Evolutionary conservation across 2,797 vertebrate species (phyloP), one percentile per base, ranked within the genome.

Genomic region (Ataeniobius toweri): DNA sequence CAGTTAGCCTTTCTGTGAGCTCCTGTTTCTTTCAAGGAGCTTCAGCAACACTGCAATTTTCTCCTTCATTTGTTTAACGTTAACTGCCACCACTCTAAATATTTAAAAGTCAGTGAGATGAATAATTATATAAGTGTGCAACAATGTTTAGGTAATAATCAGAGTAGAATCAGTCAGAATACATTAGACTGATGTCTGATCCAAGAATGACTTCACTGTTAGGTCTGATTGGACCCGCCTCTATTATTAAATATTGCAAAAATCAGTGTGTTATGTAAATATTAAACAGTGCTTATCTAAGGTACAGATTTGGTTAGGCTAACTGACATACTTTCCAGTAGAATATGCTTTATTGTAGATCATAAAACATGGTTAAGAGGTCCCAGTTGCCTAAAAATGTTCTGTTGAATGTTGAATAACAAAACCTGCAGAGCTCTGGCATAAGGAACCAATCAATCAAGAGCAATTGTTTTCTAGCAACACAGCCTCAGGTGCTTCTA

Each of bases 401-500:
- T 75, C 20, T 56, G 81, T 82, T 74, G 13, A 28, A 51, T 56
- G 81, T 82, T 74, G 13, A 28, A 51, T 20, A 79, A 59, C 75
- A n/a, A 69, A 74, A 71, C 56, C 14, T 6, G 9, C 9, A 53
- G 55, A 78, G 51, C 18, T 28, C 74, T 74, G 65, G 46, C 16
- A 48, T 81, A 41, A 56, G n/a, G 61, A 41, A 73, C 75, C 55
- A 74, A 77, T 70, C 51, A 53, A 74, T 22, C n/a, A 74, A 81
- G 68, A 75, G 82, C 55, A 63, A 80, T 9, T 26, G 74, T 78
- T 50, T 36, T 68, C 79, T 26, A 46, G 50, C 31, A 58, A 65
- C 26, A 72, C 39, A 79, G 22, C 24, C 68, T 69, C 48, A 36
- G 20, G 71, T 67, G 65, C 55, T 26, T 72, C 73, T 39, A n/a